phyloP scores from a whole-genome alignment of 2,113 vertebrate species.

The Equus quagga region DNA sequence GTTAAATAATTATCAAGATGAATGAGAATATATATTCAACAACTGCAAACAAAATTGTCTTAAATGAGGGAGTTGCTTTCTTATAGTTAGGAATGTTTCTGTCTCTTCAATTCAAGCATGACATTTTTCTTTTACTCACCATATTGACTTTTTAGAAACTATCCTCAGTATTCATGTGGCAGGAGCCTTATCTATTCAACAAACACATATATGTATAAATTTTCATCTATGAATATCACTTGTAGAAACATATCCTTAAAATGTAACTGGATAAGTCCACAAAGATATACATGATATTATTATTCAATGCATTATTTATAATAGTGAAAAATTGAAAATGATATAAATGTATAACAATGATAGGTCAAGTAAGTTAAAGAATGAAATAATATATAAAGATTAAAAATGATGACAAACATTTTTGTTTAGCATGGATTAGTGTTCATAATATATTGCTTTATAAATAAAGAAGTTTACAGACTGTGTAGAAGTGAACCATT shows the following conservation, averaged over 20 bases:
- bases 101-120: background rate
- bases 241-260: background rate
- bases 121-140: background rate
- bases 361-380: background rate
- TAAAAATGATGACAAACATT: background rate
- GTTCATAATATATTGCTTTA: background rate
- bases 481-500: background rate
- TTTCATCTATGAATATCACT: background rate
- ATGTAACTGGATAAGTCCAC: background rate
- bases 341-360: background rate
- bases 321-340: background rate
- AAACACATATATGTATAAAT: background rate
- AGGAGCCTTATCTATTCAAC: background rate
- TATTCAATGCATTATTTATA: background rate
- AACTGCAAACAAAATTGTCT: background rate
- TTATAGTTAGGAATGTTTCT: background rate
- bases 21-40: background rate
- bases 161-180: background rate
- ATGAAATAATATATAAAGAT: background rate
- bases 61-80: background rate
- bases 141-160: background rate
- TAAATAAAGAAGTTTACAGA: background rate
- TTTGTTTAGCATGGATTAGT: background rate
- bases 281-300: background rate
- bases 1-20: background rate